A percentile compares a stretch with the other conserved stretches of the same genome.
phyloP scores from a whole-genome alignment of 2,113 vertebrate species.

The Myiopsitta monachus region DNA sequence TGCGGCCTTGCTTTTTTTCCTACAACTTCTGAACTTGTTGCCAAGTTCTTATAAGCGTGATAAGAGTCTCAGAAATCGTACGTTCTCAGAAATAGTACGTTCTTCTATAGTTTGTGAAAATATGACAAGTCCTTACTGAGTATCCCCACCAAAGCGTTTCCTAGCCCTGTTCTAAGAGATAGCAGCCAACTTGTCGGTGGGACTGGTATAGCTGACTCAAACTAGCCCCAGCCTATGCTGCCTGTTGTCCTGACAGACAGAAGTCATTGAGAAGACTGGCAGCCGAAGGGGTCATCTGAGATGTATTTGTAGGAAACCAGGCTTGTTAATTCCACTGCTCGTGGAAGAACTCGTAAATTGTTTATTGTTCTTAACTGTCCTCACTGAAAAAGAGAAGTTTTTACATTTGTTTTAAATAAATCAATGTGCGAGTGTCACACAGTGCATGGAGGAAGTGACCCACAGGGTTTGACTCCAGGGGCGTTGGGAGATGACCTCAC shows the following conservation, averaged over 20 bases:
- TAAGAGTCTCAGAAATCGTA: not conserved
- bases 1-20: not conserved
- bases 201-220: not conserved
- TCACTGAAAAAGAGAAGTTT: constrained; percentile 25
- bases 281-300: not conserved
- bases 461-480: not conserved
- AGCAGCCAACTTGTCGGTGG: not conserved
- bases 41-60: not conserved
- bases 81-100: not conserved
- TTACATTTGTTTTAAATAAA: constrained; percentile 65
- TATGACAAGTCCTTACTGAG: not conserved
- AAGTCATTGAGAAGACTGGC: not conserved
- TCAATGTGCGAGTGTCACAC: not conserved
- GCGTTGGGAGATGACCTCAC: not conserved
- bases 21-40: not conserved
- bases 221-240: not conserved
- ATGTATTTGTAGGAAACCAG: not conserved
- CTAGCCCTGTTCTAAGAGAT: not conserved
- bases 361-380: constrained; percentile 56
- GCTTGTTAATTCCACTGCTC: not conserved
- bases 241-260: not conserved
- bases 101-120: not conserved
- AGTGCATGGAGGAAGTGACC: not conserved
- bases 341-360: not conserved
- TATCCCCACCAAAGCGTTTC: not conserved